Base-by-base conservation (phyloP, 2,797 vertebrate genomes). In the Picus viridis region DNA sequence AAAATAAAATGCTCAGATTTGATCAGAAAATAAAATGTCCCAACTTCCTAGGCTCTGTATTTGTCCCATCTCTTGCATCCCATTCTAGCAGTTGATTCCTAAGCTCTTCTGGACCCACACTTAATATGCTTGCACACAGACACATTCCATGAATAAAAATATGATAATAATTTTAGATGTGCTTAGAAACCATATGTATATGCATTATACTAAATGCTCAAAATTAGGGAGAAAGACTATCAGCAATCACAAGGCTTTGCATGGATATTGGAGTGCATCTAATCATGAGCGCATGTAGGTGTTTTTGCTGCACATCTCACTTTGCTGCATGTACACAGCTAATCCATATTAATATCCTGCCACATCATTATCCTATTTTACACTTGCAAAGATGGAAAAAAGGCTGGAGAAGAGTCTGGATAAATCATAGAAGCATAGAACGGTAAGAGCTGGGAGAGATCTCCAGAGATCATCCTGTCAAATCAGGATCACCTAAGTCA, bases 1-100 rank as follows among this genome's bases (percentile, higher is more conserved):
- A 94, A 93, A 94, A 85, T 64, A 84, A 88, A 87, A 80, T 61
- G 41, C 41, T 74, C 63, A 76, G 69, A 69, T 69, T 83, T 87
- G 73, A 89, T 70, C 82, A 81, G 57, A 81, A 76, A 92, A 79
- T 39, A 76, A 76, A 75, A 81, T 69, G 18, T 45, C 59, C 41
- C 49, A 45, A 2, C 43, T 83, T 76, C 62, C n/a, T 75, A 58
- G 41, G 17, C 24, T 80, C 88, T 47, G 6, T 77, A 56, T 86
- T 91, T 84, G 34, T 79, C 53, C 19, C 63, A 12, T 89, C 34
- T 49, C 68, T 67, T 68, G 12, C 39, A 89, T 27, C n/a, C n/a
- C 18, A 43, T 20, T 49, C 30, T 32, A 75, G 24, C 20, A 23
- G 20, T 16, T 70, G 13, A 30, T 61, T 87, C 92, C 86, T 34